Evolutionary conservation across 2,113 vertebrate genomes (phyloP), one percentile per base, ranked within the genome.

Genomic region (Lota lota): DNA sequence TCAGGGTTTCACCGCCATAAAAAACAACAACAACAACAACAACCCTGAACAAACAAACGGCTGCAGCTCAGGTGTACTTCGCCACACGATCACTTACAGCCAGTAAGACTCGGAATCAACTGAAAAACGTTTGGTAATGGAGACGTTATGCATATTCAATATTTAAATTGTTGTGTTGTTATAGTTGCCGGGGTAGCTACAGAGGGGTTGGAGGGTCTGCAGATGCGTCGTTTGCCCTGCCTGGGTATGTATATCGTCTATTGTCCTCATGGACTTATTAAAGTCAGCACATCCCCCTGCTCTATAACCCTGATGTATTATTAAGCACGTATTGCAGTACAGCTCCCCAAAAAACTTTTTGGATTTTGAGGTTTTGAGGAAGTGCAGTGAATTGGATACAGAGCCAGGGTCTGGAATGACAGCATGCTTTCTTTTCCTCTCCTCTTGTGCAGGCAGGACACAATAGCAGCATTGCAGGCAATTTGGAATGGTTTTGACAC

Each of bases 261-360:
- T 85, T 85, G 85, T 67, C 75, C 85, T 89, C 86, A 40, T 73
- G 83, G 86, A 85, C 87, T 87, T 89, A 84, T 88, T 88, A 87
- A 83, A 90, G 82, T 85, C 76, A 76, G 78, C 67, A 72, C 83
- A 85, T 78, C 72, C 86, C 83, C 79, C 70, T 47, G 80, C 84
- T 84, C 85, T 79, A 82, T 89, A 89, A 87, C 88, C 80, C 84
- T 87, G 79, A 90, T 92, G 82, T 88, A 90, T 90, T 91, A 92
- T 92, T 91, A 90, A 92, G 89, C 85, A 82, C 69, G 70, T 82
- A 79, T 88, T 83, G 69, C 79, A 54, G 68, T 84, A 79, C 70
- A 83, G 87, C 78, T 80, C 81, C 63, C 40, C 16, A 73, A 59
- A 36, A 77, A 80, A 85, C 80, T 28, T 63, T 82, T 33, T 63